Base-by-base conservation (phyloP, 1,140 invertebrate species). In the Drosophila pandora region DNA sequence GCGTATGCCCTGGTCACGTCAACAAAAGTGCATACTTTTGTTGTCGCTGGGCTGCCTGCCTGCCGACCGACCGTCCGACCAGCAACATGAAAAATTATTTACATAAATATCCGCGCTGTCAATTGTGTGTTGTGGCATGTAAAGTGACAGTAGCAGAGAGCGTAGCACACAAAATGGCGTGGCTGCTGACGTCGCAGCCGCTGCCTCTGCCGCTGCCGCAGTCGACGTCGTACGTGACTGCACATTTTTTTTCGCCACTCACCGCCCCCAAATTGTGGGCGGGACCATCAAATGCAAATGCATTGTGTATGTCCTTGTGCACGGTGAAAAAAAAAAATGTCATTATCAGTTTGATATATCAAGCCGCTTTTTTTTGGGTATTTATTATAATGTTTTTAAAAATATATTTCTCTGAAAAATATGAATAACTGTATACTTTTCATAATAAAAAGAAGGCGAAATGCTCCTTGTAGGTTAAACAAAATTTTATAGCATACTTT, bases 91-190 rank as follows among this genome's bases (percentile, higher is more conserved):
- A 85, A 85, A 87, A 85, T 85, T 85, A 85, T 85, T 85, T 85
- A 85, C 81, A 85, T 85, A 85, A 85, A 85, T 85, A 85, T 85
- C 77, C 82, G 82, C 82, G 81, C 81, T 87, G 81, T 85, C 81
- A 85, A 85, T 85, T 85, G 81, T 85, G 82, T 85, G 81, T 85
- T 85, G 81, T 85, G 81, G 82, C 81, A 85, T 85, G 81, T 87
- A 85, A 85, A 87, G 78, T 85, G 81, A 85, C 81, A 87, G 82
- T 79, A 83, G 82, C 82, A 87, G 72, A 48, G 53, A 32, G 23
- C 21, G 41, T 28, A 32, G 30, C 41, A 34, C 62, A 85, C 78
- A 82, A 87, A 87, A 87, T 82, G 83, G 82, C 82, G 82, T 79
- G 61, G 61, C 69, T 64, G 79, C 21, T 55, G 39, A 43, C 43